A percentile compares a stretch with the other conserved stretches of the same genome.
Evolutionary conservation across 2,888 invertebrate genomes (phyloP).

Genomic region (Entomobrya multifasciata): DNA sequence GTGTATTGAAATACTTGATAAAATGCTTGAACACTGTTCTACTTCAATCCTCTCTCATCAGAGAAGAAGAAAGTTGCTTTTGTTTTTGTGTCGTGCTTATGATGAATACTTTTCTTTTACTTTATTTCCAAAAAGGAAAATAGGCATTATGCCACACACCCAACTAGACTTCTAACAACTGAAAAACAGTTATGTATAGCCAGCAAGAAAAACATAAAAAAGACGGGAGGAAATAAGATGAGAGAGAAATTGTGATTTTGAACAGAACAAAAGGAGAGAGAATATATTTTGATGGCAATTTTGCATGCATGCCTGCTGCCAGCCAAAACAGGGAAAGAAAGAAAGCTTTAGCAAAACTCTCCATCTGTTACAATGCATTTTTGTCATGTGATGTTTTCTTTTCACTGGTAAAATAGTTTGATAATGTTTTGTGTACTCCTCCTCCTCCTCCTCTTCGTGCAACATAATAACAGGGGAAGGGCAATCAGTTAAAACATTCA

Average conservation of each 20-base stretch:
- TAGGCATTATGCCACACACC: not conserved
- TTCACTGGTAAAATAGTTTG: slow-evolving; percentile 23
- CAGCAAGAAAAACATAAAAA: not conserved
- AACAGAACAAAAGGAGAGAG: slow-evolving; percentile 45
- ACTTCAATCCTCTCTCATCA: slow-evolving; percentile 13
- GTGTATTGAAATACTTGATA: slow-evolving; percentile 4
- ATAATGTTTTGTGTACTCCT: slow-evolving; percentile 45
- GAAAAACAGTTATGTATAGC: too few species aligned
- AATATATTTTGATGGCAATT: slow-evolving; percentile 70
- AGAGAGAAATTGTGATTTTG: not conserved
- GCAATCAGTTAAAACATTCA: slow-evolving; percentile 48
- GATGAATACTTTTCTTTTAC: not conserved
- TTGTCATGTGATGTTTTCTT: slow-evolving; percentile 52
- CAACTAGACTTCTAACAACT: not conserved
- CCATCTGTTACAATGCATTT: slow-evolving; percentile 66
- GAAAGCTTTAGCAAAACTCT: slow-evolving; percentile 58
- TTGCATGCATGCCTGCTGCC: slow-evolving; percentile 58
- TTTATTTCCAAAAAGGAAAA: not conserved
- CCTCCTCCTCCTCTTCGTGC: slow-evolving; percentile 61
- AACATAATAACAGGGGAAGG: slow-evolving; percentile 55
- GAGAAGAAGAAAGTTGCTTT: slow-evolving; percentile 41
- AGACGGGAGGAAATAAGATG: too few species aligned
- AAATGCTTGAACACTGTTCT: not conserved
- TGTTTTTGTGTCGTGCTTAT: slow-evolving; percentile 20
- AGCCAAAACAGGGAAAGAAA: not conserved